Percentiles rank a stretch among this genome's conserved stretches.
Evolutionary conservation across 2,113 vertebrate species (phyloP).

Genomic region (Calyptommatus sinebrachiatus): DNA sequence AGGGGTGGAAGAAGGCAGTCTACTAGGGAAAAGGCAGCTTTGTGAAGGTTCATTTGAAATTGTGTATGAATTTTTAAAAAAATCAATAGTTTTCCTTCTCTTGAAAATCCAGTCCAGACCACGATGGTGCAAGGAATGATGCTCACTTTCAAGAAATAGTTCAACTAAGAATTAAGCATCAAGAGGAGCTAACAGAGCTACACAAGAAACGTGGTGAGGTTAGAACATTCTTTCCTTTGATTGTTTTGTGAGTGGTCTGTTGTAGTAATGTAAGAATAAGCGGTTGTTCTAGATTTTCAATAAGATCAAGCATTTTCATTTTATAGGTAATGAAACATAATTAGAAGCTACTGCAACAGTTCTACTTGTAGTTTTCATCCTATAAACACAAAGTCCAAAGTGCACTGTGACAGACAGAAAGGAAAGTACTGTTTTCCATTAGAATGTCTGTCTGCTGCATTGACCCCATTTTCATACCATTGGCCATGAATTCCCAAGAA

Average conservation of each 20-base stretch:
- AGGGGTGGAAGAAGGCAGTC: not conserved
- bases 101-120: slow-evolving; percentile 69
- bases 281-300: not conserved
- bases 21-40: no score
- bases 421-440: not conserved
- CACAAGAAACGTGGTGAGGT: slow-evolving; percentile 98
- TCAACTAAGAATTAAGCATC: slow-evolving; percentile 90
- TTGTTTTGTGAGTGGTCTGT: not conserved
- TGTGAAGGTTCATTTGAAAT: not conserved
- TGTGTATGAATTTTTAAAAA: not conserved
- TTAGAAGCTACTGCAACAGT: not conserved
- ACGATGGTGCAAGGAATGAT: slow-evolving; percentile 79
- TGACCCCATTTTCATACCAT: no score
- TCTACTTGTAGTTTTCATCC: not conserved
- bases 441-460: not conserved
- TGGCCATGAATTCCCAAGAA: no score
- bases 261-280: not conserved
- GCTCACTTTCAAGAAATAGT: slow-evolving; percentile 88
- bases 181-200: slow-evolving; percentile 93
- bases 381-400: not conserved
- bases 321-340: not conserved
- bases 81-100: slow-evolving; percentile 19
- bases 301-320: not conserved
- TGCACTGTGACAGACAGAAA: not conserved
- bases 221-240: slow-evolving; percentile 6